A percentile compares a stretch with the other conserved stretches of the same genome.
These are phyloP conservation scores for Sebastolobus altivelis DNA, from an alignment of 2,797 vertebrate genomes.

Conservation along the genomic window DNA sequence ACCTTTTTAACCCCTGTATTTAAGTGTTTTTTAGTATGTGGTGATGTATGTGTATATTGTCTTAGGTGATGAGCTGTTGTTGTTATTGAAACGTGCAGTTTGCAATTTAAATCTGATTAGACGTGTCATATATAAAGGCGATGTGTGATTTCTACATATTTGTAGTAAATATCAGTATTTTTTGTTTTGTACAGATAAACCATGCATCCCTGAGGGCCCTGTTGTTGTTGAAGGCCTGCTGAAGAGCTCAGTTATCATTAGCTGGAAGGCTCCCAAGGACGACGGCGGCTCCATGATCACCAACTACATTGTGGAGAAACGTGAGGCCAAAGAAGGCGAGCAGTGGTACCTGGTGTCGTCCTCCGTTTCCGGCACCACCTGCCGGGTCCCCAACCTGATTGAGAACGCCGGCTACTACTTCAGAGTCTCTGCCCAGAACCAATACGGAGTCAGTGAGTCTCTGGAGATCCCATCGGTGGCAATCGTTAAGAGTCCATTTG, in stretches of 20 bases:
- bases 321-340: constrained; percentile 97
- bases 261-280: constrained; percentile 96
- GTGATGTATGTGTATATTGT: too few relatives aligned
- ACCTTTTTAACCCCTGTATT: too few relatives aligned
- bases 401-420: constrained; percentile 99
- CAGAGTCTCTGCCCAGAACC: constrained; percentile 97
- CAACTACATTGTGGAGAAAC: constrained; percentile 97
- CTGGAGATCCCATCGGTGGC: constrained; percentile 93
- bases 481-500: constrained; percentile 95
- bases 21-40: too few relatives aligned
- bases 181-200: constrained; percentile 89
- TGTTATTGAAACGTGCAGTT: too few relatives aligned
- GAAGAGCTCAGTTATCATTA: constrained; percentile 95
- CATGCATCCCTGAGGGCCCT: constrained; percentile 92
- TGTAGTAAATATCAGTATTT: not conserved
- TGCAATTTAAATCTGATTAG: not conserved
- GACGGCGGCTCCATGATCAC: constrained; percentile 96
- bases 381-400: constrained; percentile 93
- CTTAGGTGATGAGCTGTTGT: too few relatives aligned
- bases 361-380: constrained; percentile 92
- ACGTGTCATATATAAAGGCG: not conserved
- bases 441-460: constrained; percentile 94
- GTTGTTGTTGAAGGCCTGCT: constrained; percentile 93
- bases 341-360: constrained; percentile 97
- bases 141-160: too few relatives aligned